These are phyloP conservation scores for Drosophila prosaltans DNA, from an alignment of 1,140 invertebrate genomes.

Conservation along the genomic window DNA sequence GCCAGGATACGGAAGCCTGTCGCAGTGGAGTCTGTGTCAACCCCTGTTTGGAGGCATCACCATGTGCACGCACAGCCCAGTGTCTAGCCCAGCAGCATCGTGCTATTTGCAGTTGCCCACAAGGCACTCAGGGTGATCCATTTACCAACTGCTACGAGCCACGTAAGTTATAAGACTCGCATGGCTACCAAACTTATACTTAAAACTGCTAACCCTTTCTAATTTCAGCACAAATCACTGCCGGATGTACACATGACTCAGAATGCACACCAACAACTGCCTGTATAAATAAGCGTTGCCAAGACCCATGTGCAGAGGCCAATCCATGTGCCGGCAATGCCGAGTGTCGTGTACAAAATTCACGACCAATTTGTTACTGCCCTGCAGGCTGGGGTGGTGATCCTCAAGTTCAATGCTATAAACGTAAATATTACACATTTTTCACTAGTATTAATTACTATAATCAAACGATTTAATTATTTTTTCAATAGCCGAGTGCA, in stretches of 20 bases:
- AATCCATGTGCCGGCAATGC: conserved; percentile 92
- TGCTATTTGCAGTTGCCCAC: conserved; percentile 90
- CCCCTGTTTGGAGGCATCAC: conserved; percentile 89
- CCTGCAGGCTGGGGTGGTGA: conserved; percentile 93
- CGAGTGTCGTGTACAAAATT: conserved; percentile 88
- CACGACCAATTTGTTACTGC: conserved; percentile 92
- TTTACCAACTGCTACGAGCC: conserved; percentile 90
- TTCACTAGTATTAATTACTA: neutral
- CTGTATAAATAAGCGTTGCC: conserved; percentile 90
- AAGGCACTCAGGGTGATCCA: conserved; percentile 90
- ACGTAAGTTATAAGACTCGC: conserved; percentile 51
- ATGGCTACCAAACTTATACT: neutral
- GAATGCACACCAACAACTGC: conserved; percentile 90
- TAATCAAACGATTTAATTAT: too few relatives aligned
- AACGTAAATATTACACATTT: conserved; percentile 87
- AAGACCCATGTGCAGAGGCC: conserved; percentile 89
- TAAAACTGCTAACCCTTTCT: neutral
- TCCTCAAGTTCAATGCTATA: conserved; percentile 92
- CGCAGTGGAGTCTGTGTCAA: conserved; percentile 89
- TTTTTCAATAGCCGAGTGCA: conserved; percentile 89
- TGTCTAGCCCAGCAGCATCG: conserved; percentile 90
- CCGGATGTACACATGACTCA: conserved; percentile 88
- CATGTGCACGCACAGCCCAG: conserved; percentile 91
- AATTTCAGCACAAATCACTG: conserved; percentile 77
- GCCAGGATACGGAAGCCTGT: conserved; percentile 89